Base-by-base conservation (phyloP, 2,797 vertebrate genomes). In the Capromys pilorides region DNA sequence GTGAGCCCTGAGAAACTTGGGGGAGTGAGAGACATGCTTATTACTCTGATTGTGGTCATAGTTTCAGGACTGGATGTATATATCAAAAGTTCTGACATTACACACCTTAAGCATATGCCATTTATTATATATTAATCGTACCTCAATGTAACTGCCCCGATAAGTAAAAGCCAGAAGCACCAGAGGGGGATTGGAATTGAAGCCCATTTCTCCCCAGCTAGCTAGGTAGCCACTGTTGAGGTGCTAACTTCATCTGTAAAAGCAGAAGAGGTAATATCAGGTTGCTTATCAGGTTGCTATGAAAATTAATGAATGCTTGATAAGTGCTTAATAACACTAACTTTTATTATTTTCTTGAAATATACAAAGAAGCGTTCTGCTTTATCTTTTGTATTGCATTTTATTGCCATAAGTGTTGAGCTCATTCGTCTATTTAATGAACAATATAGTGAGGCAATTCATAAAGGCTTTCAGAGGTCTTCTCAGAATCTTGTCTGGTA, bases 321-420 rank as follows among this genome's bases (percentile, higher is more conserved):
- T 86, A 64, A 41, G 59, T 71, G 6, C 84, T 91, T 54, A 36
- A 90, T 77, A 89, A 41, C 92, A 91, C 66, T 5, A 86, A 45
- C 10, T 49, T 54, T 59, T 84, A 9, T 1, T 39, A 10, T 45
- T 9, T 78, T 64, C 41, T 36, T 2, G 5, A 87, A 92, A 81
- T 26, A 39, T 59, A 24, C 4, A 45, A 94, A 36, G 93, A 77
- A 49, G 10, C 18, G 80, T 82, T 83, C 24, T 66, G 33, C 51
- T 77, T 73, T 93, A 71, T 64, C 28, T 64, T 94, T 92, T 81
- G 33, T 28, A 36, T 24, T 54, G 81, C 26, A 61, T 94, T 79
- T 73, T 45, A 36, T 84, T 67, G 64, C 24, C 16, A 1, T 45
- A 59, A 93, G 54, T 83, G 18, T 73, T 64, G 67, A 83, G 13